phyloP scores from a whole-genome alignment of 2,888 invertebrate genomes.

The Adelognathus sp. region DNA sequence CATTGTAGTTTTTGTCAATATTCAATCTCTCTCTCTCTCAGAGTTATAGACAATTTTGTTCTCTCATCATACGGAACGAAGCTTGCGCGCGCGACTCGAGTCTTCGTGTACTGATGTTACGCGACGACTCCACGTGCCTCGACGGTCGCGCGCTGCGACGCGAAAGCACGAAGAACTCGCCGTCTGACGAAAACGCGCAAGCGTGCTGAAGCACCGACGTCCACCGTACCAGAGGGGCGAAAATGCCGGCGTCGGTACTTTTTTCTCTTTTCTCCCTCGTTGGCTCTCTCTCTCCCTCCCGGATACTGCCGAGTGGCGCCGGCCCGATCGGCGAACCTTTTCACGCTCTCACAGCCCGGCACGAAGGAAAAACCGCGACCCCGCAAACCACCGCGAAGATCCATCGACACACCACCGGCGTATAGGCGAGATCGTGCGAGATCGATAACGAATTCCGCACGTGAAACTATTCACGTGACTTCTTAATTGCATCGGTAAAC shows the following conservation, averaged over 20 bases:
- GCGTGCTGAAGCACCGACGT: constrained; percentile 67
- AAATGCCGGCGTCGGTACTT: background rate
- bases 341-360: constrained; percentile 38
- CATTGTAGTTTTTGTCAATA: background rate
- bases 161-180: constrained; percentile 73
- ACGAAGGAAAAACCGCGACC: constrained; percentile 5
- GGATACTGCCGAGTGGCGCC: background rate
- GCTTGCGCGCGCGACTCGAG: constrained; percentile 50
- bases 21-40: background rate
- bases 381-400: background rate
- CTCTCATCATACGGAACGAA: constrained; percentile 20
- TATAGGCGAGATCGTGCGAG: constrained; percentile 33
- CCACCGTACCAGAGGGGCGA: constrained; percentile 40
- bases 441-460: constrained; percentile 49
- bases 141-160: constrained; percentile 63
- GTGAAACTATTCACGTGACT: constrained; percentile 45
- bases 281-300: background rate
- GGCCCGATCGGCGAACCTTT: constrained; percentile 32
- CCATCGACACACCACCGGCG: background rate
- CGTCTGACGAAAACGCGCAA: constrained; percentile 69
- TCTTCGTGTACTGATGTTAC: constrained; percentile 62
- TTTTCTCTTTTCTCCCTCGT: constrained; percentile 4
- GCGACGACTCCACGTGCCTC: constrained; percentile 75
- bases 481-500: constrained; percentile 49
- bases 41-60: background rate